phyloP scores from a whole-genome alignment of 2,888 invertebrate genomes.

The Brachynemurus nebulosus region DNA sequence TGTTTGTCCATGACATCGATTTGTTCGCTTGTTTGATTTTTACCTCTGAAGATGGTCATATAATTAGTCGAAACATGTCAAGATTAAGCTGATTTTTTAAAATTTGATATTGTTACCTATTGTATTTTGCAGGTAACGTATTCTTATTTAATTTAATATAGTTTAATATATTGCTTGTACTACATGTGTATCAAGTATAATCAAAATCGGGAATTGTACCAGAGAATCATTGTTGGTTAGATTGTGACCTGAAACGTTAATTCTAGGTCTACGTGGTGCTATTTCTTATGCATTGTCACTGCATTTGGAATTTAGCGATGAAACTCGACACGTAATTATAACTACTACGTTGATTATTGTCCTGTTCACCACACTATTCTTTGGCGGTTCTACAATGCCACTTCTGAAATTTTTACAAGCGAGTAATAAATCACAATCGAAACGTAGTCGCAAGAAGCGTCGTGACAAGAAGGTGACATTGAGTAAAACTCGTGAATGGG shows the following conservation, averaged over 20 bases:
- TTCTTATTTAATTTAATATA: no score
- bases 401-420: conserved; percentile 83
- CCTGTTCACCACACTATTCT: conserved; percentile 83
- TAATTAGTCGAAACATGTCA: no score
- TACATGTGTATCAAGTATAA: no score
- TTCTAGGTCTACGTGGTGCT: conserved; percentile 76
- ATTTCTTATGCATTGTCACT: conserved; percentile 96
- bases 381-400: conserved; percentile 98
- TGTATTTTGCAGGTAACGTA: no score
- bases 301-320: conserved; percentile 86
- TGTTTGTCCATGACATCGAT: no score
- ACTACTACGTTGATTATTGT: conserved; percentile 98
- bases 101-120: no score
- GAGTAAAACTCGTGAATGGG: conserved; percentile 98
- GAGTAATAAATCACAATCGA: conserved; percentile 34
- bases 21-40: no score
- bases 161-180: no score
- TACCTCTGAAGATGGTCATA: no score
- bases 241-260: not conserved
- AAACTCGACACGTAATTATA: conserved; percentile 91
- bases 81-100: no score
- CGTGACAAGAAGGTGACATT: conserved; percentile 73
- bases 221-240: not conserved
- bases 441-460: conserved; percentile 38
- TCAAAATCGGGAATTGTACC: not conserved